Conservation (phyloP, 2,797 vertebrate genomes). For the Tinamus major region DNA sequence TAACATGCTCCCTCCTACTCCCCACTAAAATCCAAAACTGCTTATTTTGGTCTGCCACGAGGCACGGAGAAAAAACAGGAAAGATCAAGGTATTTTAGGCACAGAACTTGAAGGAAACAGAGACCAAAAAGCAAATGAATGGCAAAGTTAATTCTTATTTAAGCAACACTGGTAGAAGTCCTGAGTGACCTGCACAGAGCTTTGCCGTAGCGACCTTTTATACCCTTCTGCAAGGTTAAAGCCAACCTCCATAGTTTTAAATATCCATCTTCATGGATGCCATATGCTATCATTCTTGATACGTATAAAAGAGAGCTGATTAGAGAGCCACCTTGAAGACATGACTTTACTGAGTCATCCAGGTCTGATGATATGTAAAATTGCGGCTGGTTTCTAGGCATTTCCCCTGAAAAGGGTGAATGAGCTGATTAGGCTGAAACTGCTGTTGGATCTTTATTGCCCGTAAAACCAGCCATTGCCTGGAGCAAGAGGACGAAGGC, state of each 20-base stretch:
- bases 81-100: neutral
- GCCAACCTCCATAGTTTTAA: constrained; percentile 17
- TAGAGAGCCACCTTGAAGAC: constrained; percentile 34
- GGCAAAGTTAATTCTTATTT: constrained; percentile 14
- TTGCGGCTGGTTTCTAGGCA: neutral
- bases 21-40: neutral
- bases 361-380: neutral
- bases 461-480: neutral
- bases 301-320: neutral
- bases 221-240: constrained; percentile 5
- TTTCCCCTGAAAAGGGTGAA: constrained; percentile 37
- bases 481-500: neutral
- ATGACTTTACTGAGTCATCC: constrained; percentile 2
- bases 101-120: neutral
- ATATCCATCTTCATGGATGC: constrained; percentile 31
- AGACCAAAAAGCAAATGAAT: neutral
- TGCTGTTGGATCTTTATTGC: neutral
- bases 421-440: constrained; percentile 10
- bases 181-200: constrained; percentile 3
- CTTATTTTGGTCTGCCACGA: neutral
- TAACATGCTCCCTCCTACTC: neutral
- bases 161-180: neutral
- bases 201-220: constrained; percentile 6
- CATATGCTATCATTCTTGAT: constrained; percentile 26
- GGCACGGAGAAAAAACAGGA: neutral